These are phyloP conservation scores for Stegodyphus mimosarum DNA, from an alignment of 1,140 invertebrate genomes.

Conservation along the genomic window DNA sequence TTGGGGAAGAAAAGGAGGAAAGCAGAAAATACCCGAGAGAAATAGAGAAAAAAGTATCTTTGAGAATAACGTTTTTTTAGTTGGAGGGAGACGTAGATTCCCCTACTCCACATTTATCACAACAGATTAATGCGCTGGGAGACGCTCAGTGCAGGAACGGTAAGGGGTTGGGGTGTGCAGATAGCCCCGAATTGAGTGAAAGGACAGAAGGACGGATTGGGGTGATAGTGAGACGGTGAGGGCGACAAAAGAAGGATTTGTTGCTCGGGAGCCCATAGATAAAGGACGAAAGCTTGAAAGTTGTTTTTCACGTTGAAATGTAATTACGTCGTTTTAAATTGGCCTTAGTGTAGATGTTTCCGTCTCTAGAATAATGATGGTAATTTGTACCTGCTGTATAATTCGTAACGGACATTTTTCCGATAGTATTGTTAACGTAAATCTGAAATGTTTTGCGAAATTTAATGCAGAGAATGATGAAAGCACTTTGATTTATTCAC, in stretches of 20 bases:
- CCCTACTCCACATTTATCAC: slow-evolving; percentile 19
- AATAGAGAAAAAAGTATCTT: neutral
- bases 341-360: no score
- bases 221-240: neutral
- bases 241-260: neutral
- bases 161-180: neutral
- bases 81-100: slow-evolving; percentile 4
- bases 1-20: no score
- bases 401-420: no score
- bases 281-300: neutral
- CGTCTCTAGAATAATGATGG: no score
- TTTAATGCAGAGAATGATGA: no score
- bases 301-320: slow-evolving; percentile 13
- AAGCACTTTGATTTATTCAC: no score
- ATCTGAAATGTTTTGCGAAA: no score
- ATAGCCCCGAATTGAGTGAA: slow-evolving; percentile 8
- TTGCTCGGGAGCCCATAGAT: neutral
- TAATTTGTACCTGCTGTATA: no score
- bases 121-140: slow-evolving; percentile 18
- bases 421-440: no score
- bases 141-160: neutral
- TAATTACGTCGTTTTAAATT: slow-evolving; percentile 18
- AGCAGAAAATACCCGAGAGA: no score
- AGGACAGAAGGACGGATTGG: slow-evolving; percentile 8
- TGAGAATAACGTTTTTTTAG: slow-evolving; percentile 13